Evolutionary conservation across 2,888 invertebrate genomes (phyloP).

Genomic region (Ormyrus rosae): DNA sequence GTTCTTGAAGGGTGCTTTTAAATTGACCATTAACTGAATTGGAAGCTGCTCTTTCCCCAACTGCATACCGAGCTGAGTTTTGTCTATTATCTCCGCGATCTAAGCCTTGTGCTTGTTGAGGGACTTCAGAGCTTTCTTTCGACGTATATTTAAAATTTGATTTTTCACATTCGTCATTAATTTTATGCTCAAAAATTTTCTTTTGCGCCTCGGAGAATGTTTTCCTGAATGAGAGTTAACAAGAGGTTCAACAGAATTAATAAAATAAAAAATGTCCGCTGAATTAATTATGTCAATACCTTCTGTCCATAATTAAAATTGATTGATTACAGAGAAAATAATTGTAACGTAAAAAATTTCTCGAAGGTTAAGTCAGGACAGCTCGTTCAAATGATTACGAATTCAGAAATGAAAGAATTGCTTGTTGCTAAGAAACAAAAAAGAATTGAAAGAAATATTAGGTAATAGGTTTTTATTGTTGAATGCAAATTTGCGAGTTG

Average conservation of each 20-base stretch:
- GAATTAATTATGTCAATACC: neutral
- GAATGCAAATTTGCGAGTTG: too few species aligned
- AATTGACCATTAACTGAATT: neutral
- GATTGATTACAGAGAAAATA: neutral
- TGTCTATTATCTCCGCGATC: neutral
- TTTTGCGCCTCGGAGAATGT: neutral
- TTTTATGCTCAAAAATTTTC: neutral
- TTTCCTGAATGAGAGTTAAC: neutral
- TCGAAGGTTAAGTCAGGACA: constrained; percentile 7
- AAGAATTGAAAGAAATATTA: too few species aligned
- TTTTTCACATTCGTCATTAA: neutral
- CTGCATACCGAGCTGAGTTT: neutral
- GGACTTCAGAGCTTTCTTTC: neutral
- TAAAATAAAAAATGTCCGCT: too few species aligned
- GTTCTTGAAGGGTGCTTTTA: neutral
- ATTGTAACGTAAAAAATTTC: neutral
- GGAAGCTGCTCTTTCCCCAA: constrained; percentile 8
- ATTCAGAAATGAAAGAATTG: too few species aligned
- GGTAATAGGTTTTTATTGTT: too few species aligned
- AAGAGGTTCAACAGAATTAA: too few species aligned
- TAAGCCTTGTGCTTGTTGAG: neutral
- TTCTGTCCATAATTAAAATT: constrained; percentile 6
- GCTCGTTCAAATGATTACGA: neutral
- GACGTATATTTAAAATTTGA: neutral
- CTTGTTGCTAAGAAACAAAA: too few species aligned